These are phyloP conservation scores for Himalopsyche japonica DNA, from an alignment of 2,888 invertebrate genomes.

Conservation along the genomic window DNA sequence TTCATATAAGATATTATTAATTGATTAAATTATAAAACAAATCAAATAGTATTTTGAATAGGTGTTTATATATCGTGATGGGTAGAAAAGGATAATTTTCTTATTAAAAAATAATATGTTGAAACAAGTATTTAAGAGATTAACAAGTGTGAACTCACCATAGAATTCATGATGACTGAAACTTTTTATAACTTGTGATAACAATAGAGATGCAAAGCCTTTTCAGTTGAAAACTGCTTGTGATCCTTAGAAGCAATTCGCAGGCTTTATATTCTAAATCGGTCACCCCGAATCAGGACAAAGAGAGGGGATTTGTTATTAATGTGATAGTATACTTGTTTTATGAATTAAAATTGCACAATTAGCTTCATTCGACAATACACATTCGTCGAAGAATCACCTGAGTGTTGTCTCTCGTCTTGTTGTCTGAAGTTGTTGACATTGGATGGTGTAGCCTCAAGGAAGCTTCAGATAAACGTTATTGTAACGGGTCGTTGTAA, in stretches of 20 bases:
- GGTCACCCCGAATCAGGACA: neutral
- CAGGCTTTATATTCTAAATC: neutral
- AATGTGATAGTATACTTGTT: neutral
- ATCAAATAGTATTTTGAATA: too few relatives aligned
- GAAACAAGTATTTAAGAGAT: neutral
- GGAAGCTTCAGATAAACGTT: too few relatives aligned
- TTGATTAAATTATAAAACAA: too few relatives aligned
- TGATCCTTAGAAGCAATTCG: neutral
- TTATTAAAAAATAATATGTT: too few relatives aligned
- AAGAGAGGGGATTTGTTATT: neutral
- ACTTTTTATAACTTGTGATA: neutral
- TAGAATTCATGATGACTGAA: neutral
- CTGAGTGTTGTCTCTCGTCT: too few relatives aligned
- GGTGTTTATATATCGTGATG: too few relatives aligned
- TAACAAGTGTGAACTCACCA: neutral
- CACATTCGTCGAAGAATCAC: neutral
- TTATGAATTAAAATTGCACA: neutral
- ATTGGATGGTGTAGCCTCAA: too few relatives aligned
- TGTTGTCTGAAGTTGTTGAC: too few relatives aligned
- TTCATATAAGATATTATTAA: too few relatives aligned
- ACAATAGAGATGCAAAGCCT: neutral
- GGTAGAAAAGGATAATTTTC: too few relatives aligned
- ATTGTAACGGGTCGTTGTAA: too few relatives aligned
- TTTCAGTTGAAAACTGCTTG: conserved; percentile 14
- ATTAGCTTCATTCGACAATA: neutral